Percentiles rank a stretch among this genome's conserved stretches.
phyloP scores from a whole-genome alignment of 2,797 vertebrate genomes.

The Discoglossus pictus region DNA sequence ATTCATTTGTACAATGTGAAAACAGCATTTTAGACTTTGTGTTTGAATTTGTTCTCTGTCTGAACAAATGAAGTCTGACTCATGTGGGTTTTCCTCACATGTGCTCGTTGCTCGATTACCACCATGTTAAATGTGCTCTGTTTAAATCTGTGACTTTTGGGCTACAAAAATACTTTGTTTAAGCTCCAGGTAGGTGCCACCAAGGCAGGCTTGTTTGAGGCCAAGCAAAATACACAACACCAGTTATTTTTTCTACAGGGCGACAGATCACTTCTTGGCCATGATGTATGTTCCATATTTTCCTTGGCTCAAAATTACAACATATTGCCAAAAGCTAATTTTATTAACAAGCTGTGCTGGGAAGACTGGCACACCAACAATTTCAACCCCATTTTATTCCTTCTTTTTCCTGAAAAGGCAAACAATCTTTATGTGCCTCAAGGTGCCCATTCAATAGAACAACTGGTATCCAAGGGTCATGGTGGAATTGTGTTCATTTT shows the following conservation, averaged over 20 bases:
- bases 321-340: constrained; percentile 42
- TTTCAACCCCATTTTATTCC: constrained; percentile 10
- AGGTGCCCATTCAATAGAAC: too few relatives aligned
- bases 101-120: constrained; percentile 77
- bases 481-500: too few relatives aligned
- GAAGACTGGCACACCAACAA: constrained; percentile 30
- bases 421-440: too few relatives aligned
- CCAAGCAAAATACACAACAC: constrained; percentile 42
- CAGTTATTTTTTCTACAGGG: constrained; percentile 21
- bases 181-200: constrained; percentile 84
- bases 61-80: constrained; percentile 77
- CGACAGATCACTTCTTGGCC: not conserved
- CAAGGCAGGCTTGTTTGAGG: constrained; percentile 57
- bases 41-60: constrained; percentile 74
- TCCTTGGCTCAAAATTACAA: not conserved
- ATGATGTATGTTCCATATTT: not conserved
- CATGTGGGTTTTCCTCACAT: constrained; percentile 72
- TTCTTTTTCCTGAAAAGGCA: constrained; percentile 14
- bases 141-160: constrained; percentile 73
- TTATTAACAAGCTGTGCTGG: constrained; percentile 27
- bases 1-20: constrained; percentile 93
- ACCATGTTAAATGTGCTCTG: constrained; percentile 67
- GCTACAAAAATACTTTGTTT: constrained; percentile 88
- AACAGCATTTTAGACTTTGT: constrained; percentile 57
- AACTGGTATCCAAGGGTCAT: too few relatives aligned